phyloP scores from a whole-genome alignment of 2,888 invertebrate genomes.

The Leptinotarsa juncta region DNA sequence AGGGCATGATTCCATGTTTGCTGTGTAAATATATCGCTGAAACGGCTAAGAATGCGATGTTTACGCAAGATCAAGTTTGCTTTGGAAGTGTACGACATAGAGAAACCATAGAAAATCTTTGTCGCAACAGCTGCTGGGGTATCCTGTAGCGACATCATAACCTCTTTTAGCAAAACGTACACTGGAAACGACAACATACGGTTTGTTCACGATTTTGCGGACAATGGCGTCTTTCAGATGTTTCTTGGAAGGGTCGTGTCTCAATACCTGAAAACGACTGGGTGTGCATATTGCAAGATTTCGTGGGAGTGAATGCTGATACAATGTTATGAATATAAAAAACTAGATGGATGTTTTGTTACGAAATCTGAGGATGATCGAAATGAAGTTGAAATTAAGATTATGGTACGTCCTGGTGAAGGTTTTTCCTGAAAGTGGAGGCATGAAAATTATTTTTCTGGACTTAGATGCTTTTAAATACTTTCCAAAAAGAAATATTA shows the following conservation, averaged over 20 bases:
- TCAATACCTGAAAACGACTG: slow-evolving; percentile 9
- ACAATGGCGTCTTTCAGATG: slow-evolving; percentile 40
- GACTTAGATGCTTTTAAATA: no score
- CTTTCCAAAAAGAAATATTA: no score
- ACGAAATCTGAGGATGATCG: no score
- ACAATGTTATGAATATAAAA: no score
- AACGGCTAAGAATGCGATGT: slow-evolving; percentile 36
- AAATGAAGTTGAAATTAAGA: no score
- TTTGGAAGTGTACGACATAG: slow-evolving; percentile 40
- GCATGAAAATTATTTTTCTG: no score
- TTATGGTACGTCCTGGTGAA: no score
- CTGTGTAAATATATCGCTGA: slow-evolving; percentile 36
- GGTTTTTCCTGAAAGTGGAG: no score
- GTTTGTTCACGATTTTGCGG: slow-evolving; percentile 39
- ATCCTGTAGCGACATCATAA: slow-evolving; percentile 47
- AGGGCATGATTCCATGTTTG: slow-evolving; percentile 31
- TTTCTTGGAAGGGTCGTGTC: slow-evolving; percentile 2
- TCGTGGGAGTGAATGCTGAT: no score
- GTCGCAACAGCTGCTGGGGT: slow-evolving; percentile 49
- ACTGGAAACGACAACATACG: slow-evolving; percentile 32
- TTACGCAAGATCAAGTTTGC: slow-evolving; percentile 38
- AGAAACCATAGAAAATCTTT: slow-evolving; percentile 47
- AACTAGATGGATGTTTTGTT: no score
- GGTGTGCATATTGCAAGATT: slow-evolving; percentile 6
- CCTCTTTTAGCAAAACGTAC: slow-evolving; percentile 38